phyloP scores from a whole-genome alignment of 2,113 vertebrate genomes.

The Uria lomvia region DNA sequence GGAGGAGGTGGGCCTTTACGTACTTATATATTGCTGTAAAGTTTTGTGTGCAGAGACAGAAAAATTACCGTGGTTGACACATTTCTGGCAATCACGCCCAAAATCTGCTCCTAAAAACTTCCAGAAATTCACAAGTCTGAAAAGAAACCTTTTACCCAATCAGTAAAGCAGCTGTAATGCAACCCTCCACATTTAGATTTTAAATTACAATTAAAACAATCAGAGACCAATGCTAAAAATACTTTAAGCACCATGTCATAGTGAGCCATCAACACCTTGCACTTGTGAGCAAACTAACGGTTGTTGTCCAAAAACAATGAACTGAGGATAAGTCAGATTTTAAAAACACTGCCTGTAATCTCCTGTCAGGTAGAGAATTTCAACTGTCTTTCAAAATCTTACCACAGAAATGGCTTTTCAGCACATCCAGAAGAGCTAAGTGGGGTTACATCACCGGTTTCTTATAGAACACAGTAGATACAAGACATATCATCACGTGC shows the following conservation, averaged over 20 bases:
- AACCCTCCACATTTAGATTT: background rate
- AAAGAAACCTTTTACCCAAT: background rate
- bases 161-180: background rate
- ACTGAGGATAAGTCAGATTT: background rate
- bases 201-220: background rate
- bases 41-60: background rate
- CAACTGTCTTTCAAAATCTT: background rate
- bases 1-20: background rate
- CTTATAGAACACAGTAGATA: background rate
- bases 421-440: background rate
- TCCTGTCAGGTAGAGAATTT: background rate
- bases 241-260: background rate
- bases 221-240: background rate
- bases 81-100: background rate
- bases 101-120: background rate
- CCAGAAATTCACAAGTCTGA: background rate
- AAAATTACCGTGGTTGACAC: background rate
- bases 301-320: background rate
- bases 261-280: background rate
- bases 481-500: background rate
- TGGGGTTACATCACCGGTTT: background rate
- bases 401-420: background rate
- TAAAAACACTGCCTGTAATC: background rate
- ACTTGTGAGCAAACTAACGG: background rate
- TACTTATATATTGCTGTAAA: background rate